phyloP scores from a whole-genome alignment of 1,140 invertebrate genomes.

The Drosophila aff. region DNA sequence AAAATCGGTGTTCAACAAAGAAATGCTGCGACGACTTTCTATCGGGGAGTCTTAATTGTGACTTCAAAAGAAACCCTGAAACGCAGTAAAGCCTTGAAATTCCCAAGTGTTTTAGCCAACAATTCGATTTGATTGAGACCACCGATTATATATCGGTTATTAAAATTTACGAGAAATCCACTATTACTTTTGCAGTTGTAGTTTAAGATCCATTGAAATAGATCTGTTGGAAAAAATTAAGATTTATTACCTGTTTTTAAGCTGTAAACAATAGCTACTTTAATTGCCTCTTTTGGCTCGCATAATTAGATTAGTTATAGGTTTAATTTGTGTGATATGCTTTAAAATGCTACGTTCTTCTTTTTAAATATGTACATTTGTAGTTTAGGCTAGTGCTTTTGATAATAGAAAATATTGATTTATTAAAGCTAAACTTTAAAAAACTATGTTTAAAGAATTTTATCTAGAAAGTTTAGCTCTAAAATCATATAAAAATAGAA shows the following conservation, averaged over 20 bases:
- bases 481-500: too few species aligned
- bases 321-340: too few species aligned
- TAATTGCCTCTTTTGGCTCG: too few species aligned
- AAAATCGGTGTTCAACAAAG: constrained; percentile 9
- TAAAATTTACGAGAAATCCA: neutral
- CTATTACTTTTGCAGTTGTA: neutral
- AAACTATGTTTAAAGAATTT: too few species aligned
- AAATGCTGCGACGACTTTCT: constrained; percentile 18
- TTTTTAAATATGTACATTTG: too few species aligned
- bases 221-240: neutral
- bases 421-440: too few species aligned
- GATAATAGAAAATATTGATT: too few species aligned
- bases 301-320: too few species aligned
- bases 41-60: neutral
- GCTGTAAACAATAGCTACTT: too few species aligned
- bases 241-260: neutral
- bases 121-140: neutral
- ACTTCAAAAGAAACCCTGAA: constrained; percentile 5
- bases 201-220: neutral
- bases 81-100: neutral
- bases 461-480: too few species aligned
- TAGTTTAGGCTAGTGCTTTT: too few species aligned
- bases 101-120: neutral
- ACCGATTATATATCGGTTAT: neutral
- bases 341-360: too few species aligned